Evolutionary conservation across 1,140 invertebrate species (phyloP), one percentile per base, ranked within the genome.

Genomic region (Bathynomus jamesi): DNA sequence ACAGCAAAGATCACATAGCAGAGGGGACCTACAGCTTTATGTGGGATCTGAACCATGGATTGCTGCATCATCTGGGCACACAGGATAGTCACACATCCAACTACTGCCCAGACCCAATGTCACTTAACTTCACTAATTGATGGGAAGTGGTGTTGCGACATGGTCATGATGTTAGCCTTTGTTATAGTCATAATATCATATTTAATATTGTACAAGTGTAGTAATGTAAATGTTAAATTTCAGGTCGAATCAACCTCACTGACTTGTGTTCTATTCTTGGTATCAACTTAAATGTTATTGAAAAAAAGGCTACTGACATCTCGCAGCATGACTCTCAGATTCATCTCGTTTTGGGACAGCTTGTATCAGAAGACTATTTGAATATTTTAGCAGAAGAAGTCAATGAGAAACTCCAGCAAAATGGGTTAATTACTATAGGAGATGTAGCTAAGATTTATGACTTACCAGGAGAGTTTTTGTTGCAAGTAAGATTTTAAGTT

Each of bases 371-470:
- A 74, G 86, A 84, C 71, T 98, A 98, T 81, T 85, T 93, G 65
- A 87, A 87, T 69, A 88, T 87, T 79, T 87, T 98, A 78, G 89
- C 91, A n/a, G 89, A 91, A 76, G 95, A 98, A 84, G 90, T 99
- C 21, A 96, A 97, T 85, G 93, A 98, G 79, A 90, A 89, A 80
- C 82, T 99, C 4, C 86, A 88, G 75, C 88, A 93, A 78, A 87
- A 89, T 78, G 96, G 96, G 21, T 88, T 91, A 81, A 88, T 98
- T 25, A 90, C 89, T 78, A 87, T 98, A 27, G 86, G 88, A 21
- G 93, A 97, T 78, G 84, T 98, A 65, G 92, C 93, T 1, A 88
- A 95, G 68, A 84, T 88, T 61, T 97, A 95, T 84, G 92, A 97
- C 84, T 84, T 99, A 53, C 95, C 95, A 61, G 88, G 89, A 24